Evolutionary conservation across 1,140 invertebrate species (phyloP).

Genomic region (Drosophila bocki): DNA sequence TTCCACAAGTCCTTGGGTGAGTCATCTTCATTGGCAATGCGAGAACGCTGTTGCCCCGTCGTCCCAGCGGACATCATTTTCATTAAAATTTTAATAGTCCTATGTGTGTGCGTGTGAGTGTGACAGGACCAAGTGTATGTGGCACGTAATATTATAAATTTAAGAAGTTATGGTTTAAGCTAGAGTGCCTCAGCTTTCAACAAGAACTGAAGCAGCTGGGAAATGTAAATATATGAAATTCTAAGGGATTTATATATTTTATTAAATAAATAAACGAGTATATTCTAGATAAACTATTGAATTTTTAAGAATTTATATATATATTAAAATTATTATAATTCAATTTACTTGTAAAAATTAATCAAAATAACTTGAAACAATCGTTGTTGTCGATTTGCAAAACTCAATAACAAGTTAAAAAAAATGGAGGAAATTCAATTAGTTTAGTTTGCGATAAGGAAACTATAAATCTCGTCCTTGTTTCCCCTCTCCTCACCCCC

Average conservation of each 20-base stretch:
- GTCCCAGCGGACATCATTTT: slow-evolving; percentile 72
- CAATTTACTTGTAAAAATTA: neutral
- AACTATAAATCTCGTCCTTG: slow-evolving; percentile 30
- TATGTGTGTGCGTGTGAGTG: slow-evolving; percentile 9
- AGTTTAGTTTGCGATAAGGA: slow-evolving; percentile 7
- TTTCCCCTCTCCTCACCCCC: neutral
- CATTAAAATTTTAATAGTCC: slow-evolving; percentile 81
- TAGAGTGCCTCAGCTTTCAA: slow-evolving; percentile 15
- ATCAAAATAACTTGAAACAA: neutral
- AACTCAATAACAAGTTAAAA: neutral
- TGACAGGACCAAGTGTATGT: slow-evolving; percentile 6
- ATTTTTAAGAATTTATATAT: neutral
- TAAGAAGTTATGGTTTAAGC: slow-evolving; percentile 44
- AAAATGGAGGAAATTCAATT: neutral
- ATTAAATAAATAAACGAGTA: neutral
- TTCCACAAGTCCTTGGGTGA: slow-evolving; percentile 33
- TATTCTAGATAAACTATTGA: too few species aligned
- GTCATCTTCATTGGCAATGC: slow-evolving; percentile 64
- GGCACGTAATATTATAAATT: slow-evolving; percentile 75
- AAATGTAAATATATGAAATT: neutral
- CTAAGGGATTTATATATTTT: neutral
- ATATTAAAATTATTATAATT: neutral
- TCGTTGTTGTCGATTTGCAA: neutral
- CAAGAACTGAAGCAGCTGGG: neutral
- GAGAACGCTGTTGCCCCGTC: slow-evolving; percentile 48